Conservation (phyloP, 2,797 vertebrate genomes). For the Falco novaeseelandiae region DNA sequence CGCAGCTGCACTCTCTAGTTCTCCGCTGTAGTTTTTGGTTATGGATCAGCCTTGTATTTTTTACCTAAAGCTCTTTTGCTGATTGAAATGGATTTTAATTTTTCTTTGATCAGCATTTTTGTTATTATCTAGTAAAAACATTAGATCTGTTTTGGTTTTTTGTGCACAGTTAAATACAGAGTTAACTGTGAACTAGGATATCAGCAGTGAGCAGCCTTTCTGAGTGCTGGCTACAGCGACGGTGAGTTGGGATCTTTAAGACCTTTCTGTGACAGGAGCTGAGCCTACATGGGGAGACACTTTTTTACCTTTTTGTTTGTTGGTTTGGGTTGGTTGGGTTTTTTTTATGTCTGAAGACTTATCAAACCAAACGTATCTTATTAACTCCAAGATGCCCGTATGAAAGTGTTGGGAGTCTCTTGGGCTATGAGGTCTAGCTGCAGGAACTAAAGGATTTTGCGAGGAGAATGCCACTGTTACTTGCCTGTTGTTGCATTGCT, state of each 20-base stretch:
- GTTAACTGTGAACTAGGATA: background rate
- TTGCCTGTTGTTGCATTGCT: slow-evolving; percentile 13
- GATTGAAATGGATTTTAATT: background rate
- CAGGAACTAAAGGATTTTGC: background rate
- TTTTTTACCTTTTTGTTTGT: background rate
- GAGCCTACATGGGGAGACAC: background rate
- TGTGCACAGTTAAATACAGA: background rate
- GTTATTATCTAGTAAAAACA: background rate
- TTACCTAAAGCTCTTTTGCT: background rate
- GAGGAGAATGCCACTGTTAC: background rate
- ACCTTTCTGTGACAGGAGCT: background rate
- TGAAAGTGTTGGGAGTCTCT: background rate
- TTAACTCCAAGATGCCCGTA: background rate
- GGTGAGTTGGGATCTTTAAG: background rate
- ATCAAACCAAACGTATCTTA: background rate
- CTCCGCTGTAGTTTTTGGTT: background rate
- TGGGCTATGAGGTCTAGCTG: background rate
- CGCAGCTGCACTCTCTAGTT: background rate
- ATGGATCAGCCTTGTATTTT: background rate
- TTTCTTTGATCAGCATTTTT: background rate
- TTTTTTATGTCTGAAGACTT: background rate
- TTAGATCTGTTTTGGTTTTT: background rate
- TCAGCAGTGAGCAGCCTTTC: background rate
- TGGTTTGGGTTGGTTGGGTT: background rate
- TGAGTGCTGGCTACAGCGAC: background rate